These are phyloP conservation scores for Lithophane leautieri DNA, from an alignment of 2,888 invertebrate species.

Conservation along the genomic window DNA sequence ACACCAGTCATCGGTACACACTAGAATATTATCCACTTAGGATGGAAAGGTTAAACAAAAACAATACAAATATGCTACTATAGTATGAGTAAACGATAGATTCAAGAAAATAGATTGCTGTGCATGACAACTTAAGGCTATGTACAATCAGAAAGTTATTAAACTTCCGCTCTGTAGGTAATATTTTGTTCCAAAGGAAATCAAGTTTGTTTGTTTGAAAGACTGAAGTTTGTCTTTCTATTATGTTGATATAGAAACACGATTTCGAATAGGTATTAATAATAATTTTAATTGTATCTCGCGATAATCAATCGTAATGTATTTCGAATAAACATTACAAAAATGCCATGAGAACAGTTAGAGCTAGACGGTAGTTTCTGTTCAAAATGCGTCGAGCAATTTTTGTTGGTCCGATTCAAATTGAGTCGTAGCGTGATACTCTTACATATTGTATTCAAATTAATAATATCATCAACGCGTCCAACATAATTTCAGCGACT, in stretches of 20 bases:
- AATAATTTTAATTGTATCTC: not conserved
- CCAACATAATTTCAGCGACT: not conserved
- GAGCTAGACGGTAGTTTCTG: not conserved
- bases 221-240: constrained; percentile 17
- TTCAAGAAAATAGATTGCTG: constrained; percentile 19
- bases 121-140: constrained; percentile 9
- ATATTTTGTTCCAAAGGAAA: constrained; percentile 30
- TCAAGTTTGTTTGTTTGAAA: constrained; percentile 27
- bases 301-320: not conserved
- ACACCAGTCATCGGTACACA: constrained; percentile 19
- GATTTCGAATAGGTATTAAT: not conserved
- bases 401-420: not conserved
- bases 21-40: constrained; percentile 26
- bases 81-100: constrained; percentile 1
- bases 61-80: not conserved
- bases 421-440: not conserved
- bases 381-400: not conserved
- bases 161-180: constrained; percentile 22
- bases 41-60: constrained; percentile 51
- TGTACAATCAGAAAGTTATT: constrained; percentile 34
- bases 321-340: not conserved
- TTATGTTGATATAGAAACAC: constrained; percentile 4
- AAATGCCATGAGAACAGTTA: not conserved
- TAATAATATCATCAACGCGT: not conserved
- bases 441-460: not conserved